Evolutionary conservation across 2,797 vertebrate species (phyloP).

Genomic region (Enteromius afrohamiltoni): DNA sequence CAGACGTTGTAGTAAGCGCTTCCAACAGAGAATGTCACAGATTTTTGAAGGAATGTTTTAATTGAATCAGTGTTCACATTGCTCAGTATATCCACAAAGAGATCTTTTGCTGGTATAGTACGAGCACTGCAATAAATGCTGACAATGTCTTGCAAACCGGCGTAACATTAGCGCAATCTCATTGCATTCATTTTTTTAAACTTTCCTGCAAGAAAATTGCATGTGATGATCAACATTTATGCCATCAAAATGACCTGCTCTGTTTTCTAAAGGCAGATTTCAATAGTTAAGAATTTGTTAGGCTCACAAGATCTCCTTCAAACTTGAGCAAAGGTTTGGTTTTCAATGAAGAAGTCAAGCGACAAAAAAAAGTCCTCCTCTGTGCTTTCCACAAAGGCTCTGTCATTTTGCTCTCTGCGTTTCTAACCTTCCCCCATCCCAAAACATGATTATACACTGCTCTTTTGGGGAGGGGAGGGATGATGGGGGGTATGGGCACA

Average conservation of each 20-base stretch:
- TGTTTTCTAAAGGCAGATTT: not conserved
- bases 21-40: constrained; percentile 17
- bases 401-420: constrained; percentile 40
- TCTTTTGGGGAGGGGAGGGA: constrained; percentile 27
- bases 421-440: constrained; percentile 19
- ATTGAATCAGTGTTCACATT: not conserved
- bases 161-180: not conserved
- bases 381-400: constrained; percentile 39
- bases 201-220: not conserved
- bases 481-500: not conserved
- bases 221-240: constrained; percentile 64
- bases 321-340: constrained; percentile 37
- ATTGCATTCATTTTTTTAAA: constrained; percentile 68
- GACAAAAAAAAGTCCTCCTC: constrained; percentile 12
- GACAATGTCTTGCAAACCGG: constrained; percentile 59
- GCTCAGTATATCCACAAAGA: not conserved
- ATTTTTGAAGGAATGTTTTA: not conserved
- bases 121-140: not conserved
- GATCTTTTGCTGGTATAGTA: not conserved
- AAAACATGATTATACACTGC: constrained; percentile 29
- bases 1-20: constrained; percentile 67
- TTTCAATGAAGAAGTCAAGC: constrained; percentile 42
- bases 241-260: constrained; percentile 44
- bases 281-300: not conserved
- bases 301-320: not conserved